These are phyloP conservation scores for Rostratula benghalensis DNA, from an alignment of 2,113 vertebrate species.

Conservation along the genomic window DNA sequence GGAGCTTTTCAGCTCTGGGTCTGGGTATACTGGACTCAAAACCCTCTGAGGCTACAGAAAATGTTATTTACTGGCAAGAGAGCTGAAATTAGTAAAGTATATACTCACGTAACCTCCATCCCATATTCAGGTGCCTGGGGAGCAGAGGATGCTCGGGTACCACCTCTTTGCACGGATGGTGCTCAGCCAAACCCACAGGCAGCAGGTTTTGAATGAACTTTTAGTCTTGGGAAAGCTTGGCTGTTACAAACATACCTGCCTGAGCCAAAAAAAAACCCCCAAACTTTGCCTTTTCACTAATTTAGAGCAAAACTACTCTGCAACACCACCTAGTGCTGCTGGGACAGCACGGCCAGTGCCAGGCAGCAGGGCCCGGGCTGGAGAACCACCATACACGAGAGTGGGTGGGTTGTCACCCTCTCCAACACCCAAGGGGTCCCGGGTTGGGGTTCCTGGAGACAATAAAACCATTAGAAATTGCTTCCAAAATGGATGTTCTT, in stretches of 20 bases:
- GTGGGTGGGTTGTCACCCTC: fast-evolving
- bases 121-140: fast-evolving
- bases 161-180: fast-evolving
- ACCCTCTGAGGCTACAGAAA: neutral
- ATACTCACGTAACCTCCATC: too few species aligned
- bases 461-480: neutral
- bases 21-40: neutral
- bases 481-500: neutral
- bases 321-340: conserved; percentile 15
- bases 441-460: neutral
- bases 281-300: neutral
- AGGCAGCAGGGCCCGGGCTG: neutral
- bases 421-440: neutral
- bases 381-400: fast-evolving
- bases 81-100: neutral
- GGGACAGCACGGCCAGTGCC: neutral
- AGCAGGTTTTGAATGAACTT: fast-evolving
- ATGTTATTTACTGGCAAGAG: neutral
- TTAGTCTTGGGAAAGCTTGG: neutral
- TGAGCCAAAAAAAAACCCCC: neutral
- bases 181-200: fast-evolving
- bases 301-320: neutral
- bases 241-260: too few species aligned
- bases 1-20: neutral
- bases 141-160: fast-evolving